A percentile compares a stretch with the other conserved stretches of the same genome.
Evolutionary conservation across 2,797 vertebrate genomes (phyloP).

Genomic region (Smutsia temminckii): DNA sequence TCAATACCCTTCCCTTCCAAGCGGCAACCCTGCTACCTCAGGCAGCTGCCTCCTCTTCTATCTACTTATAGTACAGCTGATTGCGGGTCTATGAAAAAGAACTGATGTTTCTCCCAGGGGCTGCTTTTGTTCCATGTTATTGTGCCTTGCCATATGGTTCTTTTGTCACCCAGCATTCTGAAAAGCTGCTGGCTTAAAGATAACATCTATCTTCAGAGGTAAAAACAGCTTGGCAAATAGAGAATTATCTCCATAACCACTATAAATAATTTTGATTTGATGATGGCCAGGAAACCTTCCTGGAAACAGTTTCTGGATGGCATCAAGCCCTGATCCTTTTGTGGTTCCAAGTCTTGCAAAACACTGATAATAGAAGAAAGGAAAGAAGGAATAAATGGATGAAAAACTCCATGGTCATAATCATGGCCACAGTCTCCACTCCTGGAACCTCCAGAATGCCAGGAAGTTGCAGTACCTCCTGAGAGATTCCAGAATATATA

Average conservation of each 20-base stretch:
- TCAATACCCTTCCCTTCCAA: not conserved
- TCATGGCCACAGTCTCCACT: not conserved
- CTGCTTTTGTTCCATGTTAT: not conserved
- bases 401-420: not conserved
- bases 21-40: not conserved
- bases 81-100: not conserved
- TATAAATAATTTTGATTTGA: not conserved
- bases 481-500: not conserved
- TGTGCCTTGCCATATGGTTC: not conserved
- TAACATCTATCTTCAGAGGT: not conserved
- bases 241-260: not conserved
- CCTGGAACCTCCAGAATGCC: not conserved
- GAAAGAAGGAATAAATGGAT: not conserved
- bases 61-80: not conserved
- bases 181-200: not conserved
- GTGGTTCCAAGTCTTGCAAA: not conserved
- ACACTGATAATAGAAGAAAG: not conserved
- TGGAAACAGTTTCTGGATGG: not conserved
- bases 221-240: not conserved
- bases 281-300: not conserved
- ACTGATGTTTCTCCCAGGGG: not conserved
- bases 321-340: not conserved
- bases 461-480: not conserved
- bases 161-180: not conserved
- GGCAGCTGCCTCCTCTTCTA: not conserved